Evolutionary conservation across 2,888 invertebrate species (phyloP).

Genomic region (Agrilus mali): DNA sequence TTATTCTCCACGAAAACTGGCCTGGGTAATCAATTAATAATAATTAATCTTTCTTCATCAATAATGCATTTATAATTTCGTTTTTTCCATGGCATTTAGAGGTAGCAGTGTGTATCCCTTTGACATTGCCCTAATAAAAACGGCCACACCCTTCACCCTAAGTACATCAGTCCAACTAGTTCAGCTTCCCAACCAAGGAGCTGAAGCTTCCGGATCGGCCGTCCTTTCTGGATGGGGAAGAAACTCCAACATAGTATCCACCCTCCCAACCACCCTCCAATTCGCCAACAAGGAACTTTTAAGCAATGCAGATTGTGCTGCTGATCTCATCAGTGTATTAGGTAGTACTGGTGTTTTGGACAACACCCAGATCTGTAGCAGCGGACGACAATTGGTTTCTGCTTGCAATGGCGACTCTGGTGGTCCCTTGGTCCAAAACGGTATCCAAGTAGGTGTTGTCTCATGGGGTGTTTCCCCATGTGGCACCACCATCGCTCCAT

Average conservation of each 20-base stretch:
- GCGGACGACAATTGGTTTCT: slow-evolving; percentile 30
- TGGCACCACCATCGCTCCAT: slow-evolving; percentile 36
- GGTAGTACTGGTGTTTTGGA: slow-evolving; percentile 25
- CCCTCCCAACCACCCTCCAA: too few species aligned
- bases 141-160: slow-evolving; percentile 24
- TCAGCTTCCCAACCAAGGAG: slow-evolving; percentile 23
- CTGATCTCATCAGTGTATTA: slow-evolving; percentile 28
- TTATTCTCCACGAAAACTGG: too few species aligned
- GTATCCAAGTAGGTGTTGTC: slow-evolving; percentile 36
- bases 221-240: slow-evolving; percentile 37
- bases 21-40: too few species aligned
- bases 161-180: slow-evolving; percentile 27
- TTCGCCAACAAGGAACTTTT: too few species aligned
- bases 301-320: slow-evolving; percentile 31
- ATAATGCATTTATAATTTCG: too few species aligned
- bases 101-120: neutral
- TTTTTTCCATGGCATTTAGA: too few species aligned
- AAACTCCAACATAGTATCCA: too few species aligned
- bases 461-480: slow-evolving; percentile 43
- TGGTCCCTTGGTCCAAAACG: slow-evolving; percentile 35
- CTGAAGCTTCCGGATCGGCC: slow-evolving; percentile 24
- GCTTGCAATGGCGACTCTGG: slow-evolving; percentile 44
- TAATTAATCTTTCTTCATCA: too few species aligned
- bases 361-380: slow-evolving; percentile 38
- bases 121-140: slow-evolving; percentile 38